These are phyloP conservation scores for Amorpha juglandis DNA, from an alignment of 2,888 invertebrate genomes.

Conservation along the genomic window DNA sequence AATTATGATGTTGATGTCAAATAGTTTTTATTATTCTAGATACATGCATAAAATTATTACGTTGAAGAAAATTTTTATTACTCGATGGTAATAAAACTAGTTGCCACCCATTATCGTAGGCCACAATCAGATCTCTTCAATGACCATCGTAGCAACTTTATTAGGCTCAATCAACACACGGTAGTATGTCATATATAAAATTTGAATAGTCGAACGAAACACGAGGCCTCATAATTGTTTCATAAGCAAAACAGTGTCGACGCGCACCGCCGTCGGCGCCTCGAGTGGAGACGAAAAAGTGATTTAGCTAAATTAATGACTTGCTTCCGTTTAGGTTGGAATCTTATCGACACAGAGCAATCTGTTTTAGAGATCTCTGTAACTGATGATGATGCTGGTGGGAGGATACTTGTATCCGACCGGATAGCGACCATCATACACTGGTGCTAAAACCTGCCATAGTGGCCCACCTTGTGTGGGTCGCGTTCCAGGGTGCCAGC, in stretches of 20 bases:
- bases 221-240: slow-evolving; percentile 55
- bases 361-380: neutral
- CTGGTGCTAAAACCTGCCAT: too few species aligned
- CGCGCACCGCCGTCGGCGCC: slow-evolving; percentile 45
- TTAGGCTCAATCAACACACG: slow-evolving; percentile 12
- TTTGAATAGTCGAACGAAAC: slow-evolving; percentile 53
- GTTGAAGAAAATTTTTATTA: neutral
- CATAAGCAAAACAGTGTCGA: slow-evolving; percentile 35
- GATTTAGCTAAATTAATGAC: slow-evolving; percentile 68
- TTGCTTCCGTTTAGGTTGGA: slow-evolving; percentile 40
- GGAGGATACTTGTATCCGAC: too few species aligned
- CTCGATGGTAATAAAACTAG: neutral
- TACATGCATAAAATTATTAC: neutral
- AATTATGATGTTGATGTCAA: too few species aligned
- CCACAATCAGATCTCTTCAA: slow-evolving; percentile 6
- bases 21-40: too few species aligned
- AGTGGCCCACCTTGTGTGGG: too few species aligned
- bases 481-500: too few species aligned
- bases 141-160: slow-evolving; percentile 9
- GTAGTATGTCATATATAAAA: slow-evolving; percentile 15
- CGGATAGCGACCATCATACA: too few species aligned
- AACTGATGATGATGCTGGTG: too few species aligned
- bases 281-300: slow-evolving; percentile 58
- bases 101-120: neutral
- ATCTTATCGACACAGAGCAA: slow-evolving; percentile 42